These are phyloP conservation scores for Oryzias dopingdopingensis DNA, from an alignment of 2,797 vertebrate genomes.

Conservation along the genomic window DNA sequence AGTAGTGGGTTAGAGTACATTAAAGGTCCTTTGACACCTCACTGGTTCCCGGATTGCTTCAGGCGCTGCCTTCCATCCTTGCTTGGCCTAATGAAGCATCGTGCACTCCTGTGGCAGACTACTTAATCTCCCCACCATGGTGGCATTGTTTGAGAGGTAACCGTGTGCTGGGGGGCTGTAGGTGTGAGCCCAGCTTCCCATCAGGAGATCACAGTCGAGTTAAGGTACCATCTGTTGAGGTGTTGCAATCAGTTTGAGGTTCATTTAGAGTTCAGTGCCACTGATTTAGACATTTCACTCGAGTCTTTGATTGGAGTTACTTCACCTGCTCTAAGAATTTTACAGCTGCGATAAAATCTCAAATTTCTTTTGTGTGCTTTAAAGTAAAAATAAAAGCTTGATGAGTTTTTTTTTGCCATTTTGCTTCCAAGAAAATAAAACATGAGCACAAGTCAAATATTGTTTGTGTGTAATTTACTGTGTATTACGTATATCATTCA, in stretches of 20 bases:
- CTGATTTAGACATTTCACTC: constrained; percentile 12
- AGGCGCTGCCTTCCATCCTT: constrained; percentile 62
- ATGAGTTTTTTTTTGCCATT: too few species aligned
- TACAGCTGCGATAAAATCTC: not conserved
- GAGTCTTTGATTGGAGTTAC: not conserved
- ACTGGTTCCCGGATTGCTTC: constrained; percentile 53
- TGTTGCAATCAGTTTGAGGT: constrained; percentile 28
- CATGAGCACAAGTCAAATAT: too few species aligned
- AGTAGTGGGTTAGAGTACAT: constrained; percentile 58
- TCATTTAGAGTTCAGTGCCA: constrained; percentile 32
- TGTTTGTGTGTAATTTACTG: too few species aligned
- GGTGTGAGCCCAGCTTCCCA: constrained; percentile 54
- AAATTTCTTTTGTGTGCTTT: too few species aligned
- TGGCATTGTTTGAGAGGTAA: constrained; percentile 49
- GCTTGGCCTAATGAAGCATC: constrained; percentile 70
- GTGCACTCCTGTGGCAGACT: constrained; percentile 59
- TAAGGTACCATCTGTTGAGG: constrained; percentile 53
- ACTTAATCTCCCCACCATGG: constrained; percentile 64
- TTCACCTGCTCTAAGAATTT: too few species aligned
- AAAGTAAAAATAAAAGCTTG: too few species aligned
- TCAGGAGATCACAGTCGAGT: constrained; percentile 44
- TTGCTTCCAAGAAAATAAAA: too few species aligned
- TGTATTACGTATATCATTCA: too few species aligned
- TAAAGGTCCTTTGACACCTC: constrained; percentile 55
- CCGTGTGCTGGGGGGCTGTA: constrained; percentile 43